A percentile compares a stretch with the other conserved stretches of the same genome.
Conservation (phyloP, 1,140 invertebrate genomes). For the Ceratina australensis region DNA sequence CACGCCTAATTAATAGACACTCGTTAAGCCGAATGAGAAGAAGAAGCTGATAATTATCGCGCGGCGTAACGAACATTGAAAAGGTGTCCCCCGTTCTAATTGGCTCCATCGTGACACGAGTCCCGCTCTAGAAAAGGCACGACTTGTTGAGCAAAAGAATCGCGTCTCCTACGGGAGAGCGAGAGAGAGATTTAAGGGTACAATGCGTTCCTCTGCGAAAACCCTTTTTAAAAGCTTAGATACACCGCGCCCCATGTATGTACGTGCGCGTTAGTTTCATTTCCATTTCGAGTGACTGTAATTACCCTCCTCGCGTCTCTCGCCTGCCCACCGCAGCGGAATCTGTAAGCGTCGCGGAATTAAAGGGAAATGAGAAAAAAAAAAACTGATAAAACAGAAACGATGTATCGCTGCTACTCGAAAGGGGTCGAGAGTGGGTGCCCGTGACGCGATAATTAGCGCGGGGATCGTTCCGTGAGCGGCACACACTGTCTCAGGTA, state of each 20-base stretch:
- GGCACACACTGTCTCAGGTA: too few relatives aligned
- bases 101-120: conserved; percentile 39
- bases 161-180: conserved; percentile 13
- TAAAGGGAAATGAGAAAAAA: conserved; percentile 32
- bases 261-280: conserved; percentile 11
- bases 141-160: conserved; percentile 50
- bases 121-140: conserved; percentile 28
- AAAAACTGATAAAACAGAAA: conserved; percentile 16
- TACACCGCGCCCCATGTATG: neutral
- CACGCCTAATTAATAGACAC: conserved; percentile 44
- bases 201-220: conserved; percentile 42
- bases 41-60: conserved; percentile 29
- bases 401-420: conserved; percentile 25
- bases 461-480: conserved; percentile 55
- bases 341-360: conserved; percentile 53
- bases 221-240: conserved; percentile 46
- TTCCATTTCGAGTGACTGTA: conserved; percentile 69
- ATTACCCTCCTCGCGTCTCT: conserved; percentile 67
- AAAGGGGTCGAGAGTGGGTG: conserved; percentile 52
- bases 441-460: conserved; percentile 76
- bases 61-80: conserved; percentile 34
- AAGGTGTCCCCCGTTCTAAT: conserved; percentile 47
- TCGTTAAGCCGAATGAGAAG: conserved; percentile 26
- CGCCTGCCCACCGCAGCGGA: conserved; percentile 53
- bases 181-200: conserved; percentile 5